Percentiles rank a stretch among this genome's conserved stretches.
These are phyloP conservation scores for Philypnodon macrostomus DNA, from an alignment of 2,797 vertebrate genomes.

Conservation along the genomic window DNA sequence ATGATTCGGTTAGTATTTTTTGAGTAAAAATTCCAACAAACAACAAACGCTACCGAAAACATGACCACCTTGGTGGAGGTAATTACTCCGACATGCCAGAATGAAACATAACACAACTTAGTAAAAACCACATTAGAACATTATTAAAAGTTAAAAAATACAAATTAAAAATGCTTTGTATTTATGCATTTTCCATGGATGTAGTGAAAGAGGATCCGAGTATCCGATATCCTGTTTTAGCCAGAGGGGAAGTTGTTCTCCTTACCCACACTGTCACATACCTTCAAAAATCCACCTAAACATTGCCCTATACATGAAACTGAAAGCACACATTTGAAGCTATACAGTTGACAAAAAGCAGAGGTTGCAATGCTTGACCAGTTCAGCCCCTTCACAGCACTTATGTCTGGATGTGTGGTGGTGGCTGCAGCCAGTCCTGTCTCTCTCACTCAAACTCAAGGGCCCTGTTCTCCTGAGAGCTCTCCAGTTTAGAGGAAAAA, in stretches of 20 bases:
- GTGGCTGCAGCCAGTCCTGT: slow-evolving; percentile 15
- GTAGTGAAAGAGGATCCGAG: no score
- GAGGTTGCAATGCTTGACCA: background rate
- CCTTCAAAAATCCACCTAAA: slow-evolving; percentile 16
- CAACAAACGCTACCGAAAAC: no score
- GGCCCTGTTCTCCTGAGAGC: slow-evolving; percentile 33
- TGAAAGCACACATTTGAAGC: slow-evolving; percentile 17
- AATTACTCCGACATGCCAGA: no score
- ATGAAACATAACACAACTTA: no score
- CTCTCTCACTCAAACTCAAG: slow-evolving; percentile 28
- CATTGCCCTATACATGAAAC: slow-evolving; percentile 13
- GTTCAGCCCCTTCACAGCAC: slow-evolving; percentile 8
- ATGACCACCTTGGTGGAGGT: no score
- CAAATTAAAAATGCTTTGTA: no score
- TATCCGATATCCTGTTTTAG: no score
- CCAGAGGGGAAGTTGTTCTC: slow-evolving; percentile 1
- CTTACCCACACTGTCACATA: slow-evolving; percentile 10
- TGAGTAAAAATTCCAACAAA: no score
- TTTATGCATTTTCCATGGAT: no score
- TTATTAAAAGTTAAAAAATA: no score
- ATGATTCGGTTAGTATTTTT: no score
- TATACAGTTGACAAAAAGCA: slow-evolving; percentile 10
- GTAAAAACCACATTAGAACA: no score
- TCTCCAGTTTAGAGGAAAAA: slow-evolving; percentile 26
- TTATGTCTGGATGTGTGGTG: slow-evolving; percentile 10